A percentile compares a stretch with the other conserved stretches of the same genome.
Evolutionary conservation across 1,140 invertebrate species (phyloP).

Genomic region (Drosophila nannoptera): DNA sequence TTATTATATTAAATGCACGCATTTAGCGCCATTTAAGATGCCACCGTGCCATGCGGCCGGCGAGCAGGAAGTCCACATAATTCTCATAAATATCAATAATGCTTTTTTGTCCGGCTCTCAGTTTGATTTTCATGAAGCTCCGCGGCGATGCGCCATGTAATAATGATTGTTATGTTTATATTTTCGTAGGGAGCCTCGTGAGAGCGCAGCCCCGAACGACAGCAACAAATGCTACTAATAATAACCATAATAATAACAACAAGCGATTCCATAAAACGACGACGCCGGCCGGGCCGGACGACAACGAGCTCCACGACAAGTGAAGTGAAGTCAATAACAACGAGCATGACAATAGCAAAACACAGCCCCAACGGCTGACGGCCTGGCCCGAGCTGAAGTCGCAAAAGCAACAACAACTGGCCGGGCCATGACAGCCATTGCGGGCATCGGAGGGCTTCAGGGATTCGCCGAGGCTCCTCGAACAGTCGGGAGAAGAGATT

Average conservation of each 20-base stretch:
- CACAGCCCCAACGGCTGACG: too few relatives aligned
- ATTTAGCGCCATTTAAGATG: constrained; percentile 75
- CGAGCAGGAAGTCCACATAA: constrained; percentile 73
- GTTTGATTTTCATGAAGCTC: constrained; percentile 35
- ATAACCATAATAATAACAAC: constrained; percentile 76
- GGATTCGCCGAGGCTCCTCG: too few relatives aligned
- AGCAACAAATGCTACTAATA: constrained; percentile 64
- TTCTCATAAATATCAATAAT: constrained; percentile 76
- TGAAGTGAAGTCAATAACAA: constrained; percentile 65
- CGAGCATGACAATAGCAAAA: constrained; percentile 64
- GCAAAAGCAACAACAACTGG: constrained; percentile 8
- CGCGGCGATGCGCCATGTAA: constrained; percentile 36
- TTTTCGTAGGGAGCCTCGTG: constrained; percentile 64
- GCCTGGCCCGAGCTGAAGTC: not conserved
- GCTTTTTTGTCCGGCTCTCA: constrained; percentile 66
- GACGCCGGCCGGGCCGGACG: constrained; percentile 29
- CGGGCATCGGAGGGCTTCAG: not conserved
- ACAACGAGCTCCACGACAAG: constrained; percentile 30
- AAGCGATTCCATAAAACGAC: constrained; percentile 73
- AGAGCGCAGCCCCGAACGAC: constrained; percentile 36
- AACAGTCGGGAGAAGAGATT: too few relatives aligned
- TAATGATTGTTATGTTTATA: constrained; percentile 76
- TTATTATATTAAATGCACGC: constrained; percentile 75
- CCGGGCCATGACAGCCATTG: not conserved
- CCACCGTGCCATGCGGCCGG: constrained; percentile 51